These are phyloP conservation scores for Myzus persicae DNA, from an alignment of 1,140 invertebrate species.

Conservation along the genomic window DNA sequence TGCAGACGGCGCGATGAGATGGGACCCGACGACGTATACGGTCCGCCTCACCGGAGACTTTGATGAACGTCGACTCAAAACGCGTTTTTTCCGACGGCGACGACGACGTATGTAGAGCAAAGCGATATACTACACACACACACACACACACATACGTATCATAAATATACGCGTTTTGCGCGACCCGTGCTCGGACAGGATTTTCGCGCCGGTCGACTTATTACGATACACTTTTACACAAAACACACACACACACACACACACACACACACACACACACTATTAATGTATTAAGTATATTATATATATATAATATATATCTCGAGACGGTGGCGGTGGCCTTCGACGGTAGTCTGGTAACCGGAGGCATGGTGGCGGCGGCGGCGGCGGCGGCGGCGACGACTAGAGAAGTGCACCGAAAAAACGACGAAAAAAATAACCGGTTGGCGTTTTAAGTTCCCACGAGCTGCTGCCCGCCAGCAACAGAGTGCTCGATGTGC, in stretches of 20 bases:
- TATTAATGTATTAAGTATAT: not conserved
- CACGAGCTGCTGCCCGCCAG: slow-evolving; percentile 43
- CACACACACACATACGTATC: too few relatives aligned
- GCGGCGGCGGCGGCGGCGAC: not conserved
- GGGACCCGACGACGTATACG: not conserved
- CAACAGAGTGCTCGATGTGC: not conserved
- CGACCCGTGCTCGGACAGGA: not conserved
- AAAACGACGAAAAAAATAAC: slow-evolving; percentile 49
- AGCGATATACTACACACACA: not conserved
- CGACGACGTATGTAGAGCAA: not conserved
- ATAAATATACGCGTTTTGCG: not conserved
- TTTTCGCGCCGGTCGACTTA: slow-evolving; percentile 32
- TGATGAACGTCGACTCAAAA: not conserved
- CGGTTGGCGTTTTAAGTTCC: slow-evolving; percentile 57
- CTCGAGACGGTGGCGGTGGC: slow-evolving; percentile 38
- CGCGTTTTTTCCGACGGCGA: not conserved
- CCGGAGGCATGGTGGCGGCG: slow-evolving; percentile 37
- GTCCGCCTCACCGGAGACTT: not conserved
- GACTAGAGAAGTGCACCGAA: slow-evolving; percentile 47
- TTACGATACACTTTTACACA: not conserved
- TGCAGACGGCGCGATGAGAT: not conserved
- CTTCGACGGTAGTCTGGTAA: slow-evolving; percentile 56
- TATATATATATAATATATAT: not conserved
- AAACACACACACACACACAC: not conserved
- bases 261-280: not conserved